Evolutionary conservation across 2,113 vertebrate species (phyloP).

Genomic region (Setophaga petechia): DNA sequence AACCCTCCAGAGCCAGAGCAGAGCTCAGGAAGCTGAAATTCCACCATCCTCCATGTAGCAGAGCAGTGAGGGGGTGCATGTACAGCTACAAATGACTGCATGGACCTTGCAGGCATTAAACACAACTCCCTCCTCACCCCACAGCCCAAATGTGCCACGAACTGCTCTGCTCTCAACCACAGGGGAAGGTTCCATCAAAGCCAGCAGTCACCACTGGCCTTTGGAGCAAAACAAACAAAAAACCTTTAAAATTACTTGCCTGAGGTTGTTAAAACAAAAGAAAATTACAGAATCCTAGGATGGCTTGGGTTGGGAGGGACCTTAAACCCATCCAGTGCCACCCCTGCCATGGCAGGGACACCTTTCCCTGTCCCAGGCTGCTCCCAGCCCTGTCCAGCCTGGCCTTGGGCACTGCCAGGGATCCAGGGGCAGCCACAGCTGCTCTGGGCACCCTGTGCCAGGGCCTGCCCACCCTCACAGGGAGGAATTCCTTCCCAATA

Average conservation of each 20-base stretch:
- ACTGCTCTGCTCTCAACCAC: neutral
- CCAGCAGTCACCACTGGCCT: neutral
- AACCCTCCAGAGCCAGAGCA: neutral
- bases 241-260: neutral
- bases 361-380: accelerated
- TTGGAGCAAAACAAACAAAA: neutral
- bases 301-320: neutral
- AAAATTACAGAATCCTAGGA: neutral
- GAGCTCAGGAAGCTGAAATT: neutral
- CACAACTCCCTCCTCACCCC: neutral
- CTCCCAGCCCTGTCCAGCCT: neutral
- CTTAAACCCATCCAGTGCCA: neutral
- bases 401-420: neutral
- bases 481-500: neutral
- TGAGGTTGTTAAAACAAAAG: neutral
- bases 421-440: neutral
- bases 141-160: neutral
- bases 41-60: neutral
- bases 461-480: accelerated
- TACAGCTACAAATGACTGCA: neutral
- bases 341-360: neutral
- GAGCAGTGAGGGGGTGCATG: neutral
- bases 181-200: neutral
- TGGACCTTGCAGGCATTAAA: neutral
- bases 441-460: neutral